Evolutionary conservation across 2,888 invertebrate genomes (phyloP), one percentile per base, ranked within the genome.

Genomic region (Bhutanitis thaidina): DNA sequence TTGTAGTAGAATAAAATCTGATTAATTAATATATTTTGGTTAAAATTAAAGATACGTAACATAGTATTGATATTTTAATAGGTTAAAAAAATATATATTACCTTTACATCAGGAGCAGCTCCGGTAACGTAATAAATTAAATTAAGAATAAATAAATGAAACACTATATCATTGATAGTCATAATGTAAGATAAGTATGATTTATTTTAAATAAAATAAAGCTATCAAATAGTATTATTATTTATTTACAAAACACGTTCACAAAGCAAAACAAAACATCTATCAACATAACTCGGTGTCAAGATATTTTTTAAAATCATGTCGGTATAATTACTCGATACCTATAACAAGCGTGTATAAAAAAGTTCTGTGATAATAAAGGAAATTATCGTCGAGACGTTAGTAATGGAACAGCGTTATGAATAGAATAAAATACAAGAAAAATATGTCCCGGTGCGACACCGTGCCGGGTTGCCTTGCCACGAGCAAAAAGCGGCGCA

Each of bases 381-480:
- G 62, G 67, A 67, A 68, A 64, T 20, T 61, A 62, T 64, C 57
- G 62, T 62, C 62, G 69, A 71, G 71, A 76, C 84, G 83, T 79
- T 75, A 77, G 74, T 56, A 71, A 69, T 69, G 73, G 73, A 72
- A 71, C 79, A 77, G 77, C 74, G 80, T 77, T 74, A 74, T 71
- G 75, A 77, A 77, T 78, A 69, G 81, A 87, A 81, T 86, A 87
- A 81, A 80, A 78, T 75, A 78, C 75, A 84, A 76, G 73, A 79
- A 78, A 78, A 80, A 75, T 75, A 77, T 71, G 72, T 74, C 74
- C 75, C 75, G 74, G 69, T 74, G 61, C 62, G 59, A 59, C 35
- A 38, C 54, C 62, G 65, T 61, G 63, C 68, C 71, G 73, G 65
- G 65, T 70, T 65, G 69, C 61, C 62, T 64, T 59, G 65, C 70